Evolutionary conservation across 2,888 invertebrate species (phyloP).

Genomic region (Amphipoea lucens): DNA sequence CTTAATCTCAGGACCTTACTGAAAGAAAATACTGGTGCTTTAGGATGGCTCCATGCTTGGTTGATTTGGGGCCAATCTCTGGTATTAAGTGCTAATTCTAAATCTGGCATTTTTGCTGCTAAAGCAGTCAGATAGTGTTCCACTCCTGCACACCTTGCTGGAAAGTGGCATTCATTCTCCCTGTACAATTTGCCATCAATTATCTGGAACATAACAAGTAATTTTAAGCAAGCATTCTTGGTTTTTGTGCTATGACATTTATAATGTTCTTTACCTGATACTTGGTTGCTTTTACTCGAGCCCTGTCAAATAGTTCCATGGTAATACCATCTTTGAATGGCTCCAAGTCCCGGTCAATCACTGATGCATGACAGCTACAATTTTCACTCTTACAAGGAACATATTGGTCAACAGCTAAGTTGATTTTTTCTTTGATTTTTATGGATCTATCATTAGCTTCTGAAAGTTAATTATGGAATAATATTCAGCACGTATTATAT

Average conservation of each 20-base stretch:
- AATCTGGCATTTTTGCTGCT: slow-evolving; percentile 93
- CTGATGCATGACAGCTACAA: slow-evolving; percentile 92
- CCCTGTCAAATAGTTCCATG: slow-evolving; percentile 91
- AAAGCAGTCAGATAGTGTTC: slow-evolving; percentile 95
- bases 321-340: slow-evolving; percentile 94
- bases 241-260: not conserved
- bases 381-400: slow-evolving; percentile 89
- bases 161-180: slow-evolving; percentile 96
- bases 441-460: slow-evolving; percentile 85
- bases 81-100: slow-evolving; percentile 96
- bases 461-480: slow-evolving; percentile 65
- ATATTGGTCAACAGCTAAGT: slow-evolving; percentile 87
- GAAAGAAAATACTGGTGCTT: slow-evolving; percentile 97
- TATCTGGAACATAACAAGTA: slow-evolving; percentile 92
- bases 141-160: slow-evolving; percentile 96
- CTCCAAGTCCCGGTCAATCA: slow-evolving; percentile 92
- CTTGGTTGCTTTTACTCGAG: slow-evolving; percentile 85
- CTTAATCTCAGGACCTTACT: slow-evolving; percentile 93
- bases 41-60: slow-evolving; percentile 89
- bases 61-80: slow-evolving; percentile 98
- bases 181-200: slow-evolving; percentile 95
- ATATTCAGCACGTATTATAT: not conserved
- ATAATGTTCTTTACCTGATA: slow-evolving; percentile 80
- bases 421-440: slow-evolving; percentile 85
- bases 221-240: not conserved